phyloP scores from a whole-genome alignment of 1,140 invertebrate genomes.

The Vollenhovia emeryi region DNA sequence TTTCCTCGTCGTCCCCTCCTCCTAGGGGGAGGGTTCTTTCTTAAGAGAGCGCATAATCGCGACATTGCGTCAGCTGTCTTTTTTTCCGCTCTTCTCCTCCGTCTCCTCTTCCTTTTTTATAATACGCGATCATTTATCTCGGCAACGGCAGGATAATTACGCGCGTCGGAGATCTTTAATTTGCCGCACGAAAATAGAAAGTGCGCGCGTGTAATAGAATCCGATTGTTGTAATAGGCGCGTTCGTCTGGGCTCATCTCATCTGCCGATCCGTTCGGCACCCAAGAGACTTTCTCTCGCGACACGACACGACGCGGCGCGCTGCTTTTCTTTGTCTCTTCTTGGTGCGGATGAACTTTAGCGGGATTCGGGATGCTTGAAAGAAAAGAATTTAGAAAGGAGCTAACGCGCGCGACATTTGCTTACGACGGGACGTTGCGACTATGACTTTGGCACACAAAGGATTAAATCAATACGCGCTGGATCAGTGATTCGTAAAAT shows the following conservation, averaged over 20 bases:
- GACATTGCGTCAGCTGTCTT: constrained; percentile 28
- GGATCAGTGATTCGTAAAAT: neutral
- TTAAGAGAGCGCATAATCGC: constrained; percentile 36
- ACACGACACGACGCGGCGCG: neutral
- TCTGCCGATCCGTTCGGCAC: constrained; percentile 10
- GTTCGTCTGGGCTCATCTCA: constrained; percentile 22
- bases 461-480: neutral
- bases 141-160: constrained; percentile 49
- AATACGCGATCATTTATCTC: constrained; percentile 39
- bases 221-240: constrained; percentile 45
- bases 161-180: constrained; percentile 49
- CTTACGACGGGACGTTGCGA: neutral
- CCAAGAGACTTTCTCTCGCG: constrained; percentile 44
- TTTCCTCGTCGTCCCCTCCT: constrained; percentile 27
- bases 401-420: constrained; percentile 35
- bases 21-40: constrained; percentile 1
- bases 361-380: neutral
- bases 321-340: constrained; percentile 36
- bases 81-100: neutral
- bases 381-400: constrained; percentile 7
- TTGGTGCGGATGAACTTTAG: constrained; percentile 26
- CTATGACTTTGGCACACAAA: neutral
- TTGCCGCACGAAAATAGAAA: constrained; percentile 50
- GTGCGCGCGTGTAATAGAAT: constrained; percentile 41
- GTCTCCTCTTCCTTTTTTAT: neutral